phyloP scores from a whole-genome alignment of 2,888 invertebrate genomes.

The Dioctria linearis region DNA sequence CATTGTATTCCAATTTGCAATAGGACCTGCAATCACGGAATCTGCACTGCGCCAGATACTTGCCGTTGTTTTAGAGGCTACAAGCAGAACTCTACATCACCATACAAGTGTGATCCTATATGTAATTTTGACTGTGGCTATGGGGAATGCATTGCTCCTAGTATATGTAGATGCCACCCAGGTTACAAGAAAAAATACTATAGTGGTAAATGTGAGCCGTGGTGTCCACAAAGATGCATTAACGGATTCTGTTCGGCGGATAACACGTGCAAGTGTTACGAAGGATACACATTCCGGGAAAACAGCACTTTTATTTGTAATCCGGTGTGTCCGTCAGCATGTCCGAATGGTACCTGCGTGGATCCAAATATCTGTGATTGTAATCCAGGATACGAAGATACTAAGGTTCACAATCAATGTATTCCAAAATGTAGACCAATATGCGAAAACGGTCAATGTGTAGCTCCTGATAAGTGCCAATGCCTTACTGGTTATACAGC shows the following conservation, averaged over 20 bases:
- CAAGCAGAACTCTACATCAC: slow-evolving; percentile 56
- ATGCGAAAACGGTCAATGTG: slow-evolving; percentile 61
- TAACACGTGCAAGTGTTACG: slow-evolving; percentile 65
- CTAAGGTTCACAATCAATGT: slow-evolving; percentile 15
- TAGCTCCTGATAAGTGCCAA: slow-evolving; percentile 60
- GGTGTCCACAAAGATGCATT: slow-evolving; percentile 62
- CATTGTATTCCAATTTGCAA: slow-evolving; percentile 66
- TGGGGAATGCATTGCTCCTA: slow-evolving; percentile 63
- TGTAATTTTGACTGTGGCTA: slow-evolving; percentile 18
- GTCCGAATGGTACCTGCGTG: slow-evolving; percentile 81
- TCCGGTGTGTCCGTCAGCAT: slow-evolving; percentile 79
- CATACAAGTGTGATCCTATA: slow-evolving; percentile 16
- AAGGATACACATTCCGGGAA: slow-evolving; percentile 66
- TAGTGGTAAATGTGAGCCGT: slow-evolving; percentile 65
- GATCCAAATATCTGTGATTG: slow-evolving; percentile 83
- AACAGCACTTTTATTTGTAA: slow-evolving; percentile 71
- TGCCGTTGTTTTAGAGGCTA: slow-evolving; percentile 72
- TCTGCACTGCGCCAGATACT: slow-evolving; percentile 67
- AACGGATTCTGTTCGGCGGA: slow-evolving; percentile 68
- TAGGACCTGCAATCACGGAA: slow-evolving; percentile 65
- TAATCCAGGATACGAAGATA: slow-evolving; percentile 75
- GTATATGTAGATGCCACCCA: slow-evolving; percentile 63
- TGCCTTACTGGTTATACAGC: slow-evolving; percentile 58
- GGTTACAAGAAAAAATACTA: slow-evolving; percentile 63
- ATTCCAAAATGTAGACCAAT: slow-evolving; percentile 45